These are phyloP conservation scores for Luperina nickerlii DNA, from an alignment of 2,888 invertebrate species.

Conservation along the genomic window DNA sequence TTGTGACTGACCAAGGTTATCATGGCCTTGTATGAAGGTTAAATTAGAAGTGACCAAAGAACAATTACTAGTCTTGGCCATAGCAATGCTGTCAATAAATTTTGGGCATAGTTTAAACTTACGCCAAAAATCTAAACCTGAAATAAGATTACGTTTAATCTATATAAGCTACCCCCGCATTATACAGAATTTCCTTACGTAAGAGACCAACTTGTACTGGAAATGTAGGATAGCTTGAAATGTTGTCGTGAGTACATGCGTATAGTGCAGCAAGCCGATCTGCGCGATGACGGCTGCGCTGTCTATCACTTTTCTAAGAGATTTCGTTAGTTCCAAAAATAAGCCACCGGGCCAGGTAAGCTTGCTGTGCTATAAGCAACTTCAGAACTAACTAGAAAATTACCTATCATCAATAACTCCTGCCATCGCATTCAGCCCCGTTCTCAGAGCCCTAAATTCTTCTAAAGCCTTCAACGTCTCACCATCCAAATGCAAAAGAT, in stretches of 20 bases:
- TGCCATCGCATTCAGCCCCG: constrained; percentile 37
- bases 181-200: neutral
- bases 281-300: neutral
- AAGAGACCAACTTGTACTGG: neutral
- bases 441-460: constrained; percentile 23
- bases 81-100: too few relatives aligned
- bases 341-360: neutral
- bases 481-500: constrained; percentile 50
- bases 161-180: neutral
- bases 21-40: too few relatives aligned
- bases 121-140: too few relatives aligned
- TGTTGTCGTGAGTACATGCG: neutral
- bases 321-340: neutral
- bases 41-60: too few relatives aligned
- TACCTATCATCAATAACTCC: constrained; percentile 57
- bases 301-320: neutral
- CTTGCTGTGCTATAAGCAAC: neutral
- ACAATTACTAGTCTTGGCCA: too few relatives aligned
- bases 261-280: neutral
- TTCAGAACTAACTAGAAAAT: neutral
- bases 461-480: constrained; percentile 38
- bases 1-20: too few relatives aligned
- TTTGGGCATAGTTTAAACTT: too few relatives aligned
- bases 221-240: neutral
- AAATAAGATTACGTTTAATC: too few relatives aligned